These are phyloP conservation scores for Podilymbus podiceps DNA, from an alignment of 2,113 vertebrate genomes.

Conservation along the genomic window DNA sequence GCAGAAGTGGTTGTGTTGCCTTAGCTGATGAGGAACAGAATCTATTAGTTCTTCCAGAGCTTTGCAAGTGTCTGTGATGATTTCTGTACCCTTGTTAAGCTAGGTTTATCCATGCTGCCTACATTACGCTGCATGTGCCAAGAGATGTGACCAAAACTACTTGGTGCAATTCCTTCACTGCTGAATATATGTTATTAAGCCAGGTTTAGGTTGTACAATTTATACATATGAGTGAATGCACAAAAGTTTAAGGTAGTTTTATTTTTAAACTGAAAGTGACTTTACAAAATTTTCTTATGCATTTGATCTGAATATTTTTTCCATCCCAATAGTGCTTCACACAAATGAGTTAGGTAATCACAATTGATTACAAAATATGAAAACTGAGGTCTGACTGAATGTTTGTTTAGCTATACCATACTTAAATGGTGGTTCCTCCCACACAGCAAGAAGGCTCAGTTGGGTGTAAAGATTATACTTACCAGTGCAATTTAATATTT, in stretches of 20 bases:
- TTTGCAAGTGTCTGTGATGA: background rate
- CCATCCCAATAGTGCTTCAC: background rate
- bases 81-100: background rate
- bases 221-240: background rate
- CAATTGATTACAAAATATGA: background rate
- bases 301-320: background rate
- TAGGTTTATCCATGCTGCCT: background rate
- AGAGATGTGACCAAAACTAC: background rate
- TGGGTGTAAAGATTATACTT: background rate
- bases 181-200: fast-evolving
- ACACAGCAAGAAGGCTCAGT: background rate
- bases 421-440: background rate
- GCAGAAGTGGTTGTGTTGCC: background rate
- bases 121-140: background rate
- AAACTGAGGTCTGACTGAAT: background rate
- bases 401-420: background rate
- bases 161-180: background rate
- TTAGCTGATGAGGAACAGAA: background rate
- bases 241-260: background rate
- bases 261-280: background rate
- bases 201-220: background rate
- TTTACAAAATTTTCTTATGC: background rate
- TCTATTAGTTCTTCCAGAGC: background rate
- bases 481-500: background rate
- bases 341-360: background rate